Evolutionary conservation across 2,113 vertebrate species (phyloP), one percentile per base, ranked within the genome.

Genomic region (Paedocypris sp.): DNA sequence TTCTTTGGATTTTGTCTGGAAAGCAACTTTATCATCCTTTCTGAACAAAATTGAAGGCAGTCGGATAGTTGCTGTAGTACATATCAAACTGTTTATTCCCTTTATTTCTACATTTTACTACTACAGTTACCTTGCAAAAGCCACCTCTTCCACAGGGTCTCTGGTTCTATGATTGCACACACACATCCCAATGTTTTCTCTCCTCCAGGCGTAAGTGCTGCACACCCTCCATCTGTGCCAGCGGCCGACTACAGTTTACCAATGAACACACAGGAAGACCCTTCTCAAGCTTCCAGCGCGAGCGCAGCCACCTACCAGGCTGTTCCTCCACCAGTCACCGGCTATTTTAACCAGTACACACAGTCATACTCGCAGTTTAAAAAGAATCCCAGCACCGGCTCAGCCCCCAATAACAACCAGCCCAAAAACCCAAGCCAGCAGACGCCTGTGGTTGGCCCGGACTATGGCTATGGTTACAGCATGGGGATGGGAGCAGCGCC

Each of bases 401-500:
- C 51, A 41, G 60, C 58, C 25, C 49, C 22, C 2, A 51, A 19
- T 22, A 31, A 12, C 31, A 43, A 25, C 23, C 62, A 58, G 35
- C 62, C 15, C 38, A 64, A 70, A 35, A 22, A 7, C 9, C 4
- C 26, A 13, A 31, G 9, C 12, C 65, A 58, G 22, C 48, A 51
- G 23, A 22, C 57, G 15, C 70, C 66, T 11, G 31, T 72, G 3
- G 70, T 72, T 20, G 70, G 70, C 20, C 70, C 70, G 23, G 62
- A 72, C 54, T 72, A 72, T 10, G 70, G 66, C 4, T 72, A 72
- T 2, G 70, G 70, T 13, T 69, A 66, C 60, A 43, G 35, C 46
- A 2, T 11, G 6, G 20, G 45, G 7, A 26, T 53, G 41, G 16
- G 31, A 62, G 38, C 52, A 66, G 51, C 39, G 7, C 15, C 50